Evolutionary conservation across 2,113 vertebrate genomes (phyloP), one percentile per base, ranked within the genome.

Genomic region (Odontesthes bonariensis): DNA sequence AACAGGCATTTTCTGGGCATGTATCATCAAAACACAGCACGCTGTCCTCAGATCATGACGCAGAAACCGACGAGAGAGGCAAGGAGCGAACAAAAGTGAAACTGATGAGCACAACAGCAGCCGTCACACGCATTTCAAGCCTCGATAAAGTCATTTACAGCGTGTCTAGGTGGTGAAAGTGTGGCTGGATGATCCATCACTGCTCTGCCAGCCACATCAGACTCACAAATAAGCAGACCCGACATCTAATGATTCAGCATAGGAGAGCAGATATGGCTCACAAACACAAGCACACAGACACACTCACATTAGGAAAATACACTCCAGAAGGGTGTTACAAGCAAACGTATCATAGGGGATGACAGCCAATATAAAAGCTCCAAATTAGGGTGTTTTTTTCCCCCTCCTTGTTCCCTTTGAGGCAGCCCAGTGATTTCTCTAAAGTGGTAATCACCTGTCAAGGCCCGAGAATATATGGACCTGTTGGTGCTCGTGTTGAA

Each of bases 231-330:
- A 88, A 85, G 83, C 68, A 22, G 59, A 73, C 40, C 83, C 65
- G 91, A 86, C 83, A 13, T 78, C 65, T 75, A 75, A 82, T 75
- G 87, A 88, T 76, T 84, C 82, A 72, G 52, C 60, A 60, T 11
- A 38, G 77, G 27, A 16, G 56, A 35, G 75, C 22, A 64, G 73
- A 69, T 38, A 19, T 1, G 44, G 47, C 64, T 75, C 49, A 1
- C 69, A 53, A 58, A 51, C 54, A 75, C 69, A 68, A 68, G 77
- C 11, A 59, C 56, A 57, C 57, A n/a, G 23, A 16, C 4, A 40
- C 53, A 65, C 23, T 35, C 27, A 27, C 27, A 27, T 27, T 14
- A 54, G 52, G 10, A 78, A 56, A 20, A 78, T 0, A 58, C 79
- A 35, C 81, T 64, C 65, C 51, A 66, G 72, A 73, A 46, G 81